These are phyloP conservation scores for Phortica okadai DNA, from an alignment of 2,888 invertebrate genomes.

Conservation along the genomic window DNA sequence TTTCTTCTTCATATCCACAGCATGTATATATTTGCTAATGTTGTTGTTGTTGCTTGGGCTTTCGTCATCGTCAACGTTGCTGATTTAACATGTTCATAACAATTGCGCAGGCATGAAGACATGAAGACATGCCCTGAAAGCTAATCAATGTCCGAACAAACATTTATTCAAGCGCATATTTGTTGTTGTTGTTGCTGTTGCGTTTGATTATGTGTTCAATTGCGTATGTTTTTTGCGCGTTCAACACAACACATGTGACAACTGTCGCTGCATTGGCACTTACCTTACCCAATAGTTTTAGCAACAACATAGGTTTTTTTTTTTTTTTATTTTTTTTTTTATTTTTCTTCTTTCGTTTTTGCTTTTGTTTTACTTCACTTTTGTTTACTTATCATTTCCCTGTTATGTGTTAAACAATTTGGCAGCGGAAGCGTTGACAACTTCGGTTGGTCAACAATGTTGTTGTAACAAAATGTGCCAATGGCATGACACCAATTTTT, in stretches of 20 bases:
- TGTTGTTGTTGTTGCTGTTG: slow-evolving; percentile 36
- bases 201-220: slow-evolving; percentile 49
- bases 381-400: neutral
- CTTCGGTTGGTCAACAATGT: slow-evolving; percentile 31
- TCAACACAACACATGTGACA: slow-evolving; percentile 46
- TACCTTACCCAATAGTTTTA: slow-evolving; percentile 66
- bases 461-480: slow-evolving; percentile 66
- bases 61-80: slow-evolving; percentile 29
- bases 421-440: slow-evolving; percentile 3
- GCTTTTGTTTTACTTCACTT: slow-evolving; percentile 12
- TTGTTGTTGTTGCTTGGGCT: slow-evolving; percentile 39
- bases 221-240: slow-evolving; percentile 42
- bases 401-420: neutral
- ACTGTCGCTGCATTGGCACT: slow-evolving; percentile 52
- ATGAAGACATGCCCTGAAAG: slow-evolving; percentile 59
- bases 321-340: slow-evolving; percentile 38
- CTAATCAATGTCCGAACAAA: slow-evolving; percentile 54
- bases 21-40: neutral
- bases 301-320: neutral
- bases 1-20: no score
- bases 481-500: slow-evolving; percentile 72
- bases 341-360: slow-evolving; percentile 29
- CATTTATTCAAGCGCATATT: slow-evolving; percentile 22
- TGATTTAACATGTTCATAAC: slow-evolving; percentile 66
- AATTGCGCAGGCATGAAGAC: slow-evolving; percentile 60